Base-by-base conservation (phyloP, 2,888 invertebrate genomes). In the Leptarthrus brevirostris region DNA sequence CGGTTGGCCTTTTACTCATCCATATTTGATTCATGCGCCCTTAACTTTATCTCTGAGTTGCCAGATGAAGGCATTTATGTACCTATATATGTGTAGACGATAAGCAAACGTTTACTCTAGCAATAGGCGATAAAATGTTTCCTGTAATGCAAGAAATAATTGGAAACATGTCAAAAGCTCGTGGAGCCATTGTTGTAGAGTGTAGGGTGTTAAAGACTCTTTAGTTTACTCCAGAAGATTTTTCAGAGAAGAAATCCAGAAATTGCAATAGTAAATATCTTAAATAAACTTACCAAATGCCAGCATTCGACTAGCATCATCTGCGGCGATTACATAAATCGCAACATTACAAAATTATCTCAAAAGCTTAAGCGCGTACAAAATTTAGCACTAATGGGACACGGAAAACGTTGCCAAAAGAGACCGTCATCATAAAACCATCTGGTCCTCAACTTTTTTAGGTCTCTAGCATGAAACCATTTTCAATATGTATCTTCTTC, bases 291-390 rank as follows among this genome's bases (percentile, higher is more conserved):
- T 66, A 52, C 69, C 49, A 52, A 69, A 69, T 52, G 69, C 69
- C 69, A 69, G 34, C 69, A 52, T 52, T 69, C 69, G 30, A 20
- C 64, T 52, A 30, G 52, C 69, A 69, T 49, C 69, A 69, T 69
- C 69, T 69, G 52, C 34, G 30, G 34, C 69, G 30, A 24, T 69
- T 69, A 69, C 69, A 69, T 69, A 69, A 69, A 69, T 69, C 69
- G 18, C 20, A 69, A 22, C 47, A 66, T 69, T 69, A 69, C 69
- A 69, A 69, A 69, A 69, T 52, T 24, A 30, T 52, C 22, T 30
- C 69, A 14, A 69, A 30, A 8, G 44, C 30, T 22, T 22, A 14
- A 69, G 64, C 47, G 40, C 34, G 5, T 16, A 69, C 14, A 52
- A 44, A 16, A 14, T 14, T 16, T 52, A 26, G 52, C 49, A 52